These are phyloP conservation scores for Pachliopta kotzebuea DNA, from an alignment of 2,888 invertebrate species.

Conservation along the genomic window DNA sequence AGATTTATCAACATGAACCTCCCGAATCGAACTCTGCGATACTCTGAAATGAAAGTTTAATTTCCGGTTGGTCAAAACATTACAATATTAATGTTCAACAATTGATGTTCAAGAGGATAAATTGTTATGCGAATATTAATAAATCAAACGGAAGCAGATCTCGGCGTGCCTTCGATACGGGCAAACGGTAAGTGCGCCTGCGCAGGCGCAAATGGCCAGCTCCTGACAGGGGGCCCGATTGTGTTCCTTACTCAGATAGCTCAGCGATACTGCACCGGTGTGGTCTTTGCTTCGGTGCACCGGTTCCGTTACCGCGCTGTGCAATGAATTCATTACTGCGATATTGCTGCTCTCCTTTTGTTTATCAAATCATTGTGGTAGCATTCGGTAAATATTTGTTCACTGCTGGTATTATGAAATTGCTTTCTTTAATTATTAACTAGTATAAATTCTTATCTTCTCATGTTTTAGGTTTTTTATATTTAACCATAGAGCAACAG, in stretches of 20 bases:
- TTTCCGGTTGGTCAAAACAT: too few species aligned
- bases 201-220: slow-evolving; percentile 27
- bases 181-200: slow-evolving; percentile 16
- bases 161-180: slow-evolving; percentile 11
- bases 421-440: too few species aligned
- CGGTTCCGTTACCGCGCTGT: slow-evolving; percentile 13
- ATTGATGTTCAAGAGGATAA: background rate
- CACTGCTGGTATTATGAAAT: too few species aligned
- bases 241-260: slow-evolving; percentile 34
- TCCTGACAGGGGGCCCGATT: slow-evolving; percentile 31
- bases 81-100: background rate
- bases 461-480: too few species aligned
- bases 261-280: slow-evolving; percentile 29
- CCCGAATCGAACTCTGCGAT: too few species aligned
- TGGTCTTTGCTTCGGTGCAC: slow-evolving; percentile 17
- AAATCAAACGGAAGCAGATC: slow-evolving; percentile 15
- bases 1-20: too few species aligned
- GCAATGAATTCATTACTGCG: slow-evolving; percentile 14
- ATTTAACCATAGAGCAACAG: too few species aligned
- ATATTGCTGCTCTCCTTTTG: background rate
- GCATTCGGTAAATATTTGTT: too few species aligned
- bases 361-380: background rate
- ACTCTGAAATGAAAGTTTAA: too few species aligned
- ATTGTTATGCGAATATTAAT: slow-evolving; percentile 6
- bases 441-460: too few species aligned